Percentiles rank a stretch among this genome's conserved stretches.
Conservation (phyloP, 2,888 invertebrate genomes). For the Lamproptera curius region DNA sequence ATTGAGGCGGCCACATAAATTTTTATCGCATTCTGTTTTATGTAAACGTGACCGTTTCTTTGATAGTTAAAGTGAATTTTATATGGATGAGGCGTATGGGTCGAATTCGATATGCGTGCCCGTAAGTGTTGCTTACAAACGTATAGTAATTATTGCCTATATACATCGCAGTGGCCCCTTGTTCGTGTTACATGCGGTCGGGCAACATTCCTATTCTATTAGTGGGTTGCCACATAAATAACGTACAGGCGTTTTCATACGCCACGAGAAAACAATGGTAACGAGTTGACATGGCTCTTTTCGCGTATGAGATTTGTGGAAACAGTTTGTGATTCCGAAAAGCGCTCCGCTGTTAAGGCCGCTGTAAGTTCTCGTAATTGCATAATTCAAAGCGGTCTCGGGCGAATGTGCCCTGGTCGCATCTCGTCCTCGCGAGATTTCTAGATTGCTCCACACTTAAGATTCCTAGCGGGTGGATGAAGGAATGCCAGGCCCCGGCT, state of each 20-base stretch:
- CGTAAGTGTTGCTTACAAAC: constrained; percentile 19
- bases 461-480: constrained; percentile 50
- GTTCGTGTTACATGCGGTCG: constrained; percentile 30
- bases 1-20: background rate
- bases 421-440: constrained; percentile 41
- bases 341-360: constrained; percentile 7
- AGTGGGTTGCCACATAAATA: constrained; percentile 32
- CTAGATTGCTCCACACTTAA: constrained; percentile 57
- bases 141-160: constrained; percentile 21
- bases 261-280: constrained; percentile 20
- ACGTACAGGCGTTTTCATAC: constrained; percentile 28
- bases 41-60: constrained; percentile 10
- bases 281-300: no score
- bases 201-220: constrained; percentile 43
- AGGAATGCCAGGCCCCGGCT: constrained; percentile 40
- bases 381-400: constrained; percentile 37
- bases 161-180: constrained; percentile 21
- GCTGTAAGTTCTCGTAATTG: constrained; percentile 34
- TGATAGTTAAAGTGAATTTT: background rate
- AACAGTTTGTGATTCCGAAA: background rate
- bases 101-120: constrained; percentile 16
- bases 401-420: constrained; percentile 34
- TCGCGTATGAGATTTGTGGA: background rate
- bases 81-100: constrained; percentile 1
- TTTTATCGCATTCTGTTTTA: constrained; percentile 1